Conservation (phyloP, 2,113 vertebrate species). For the Girardinichthys multiradiatus region DNA sequence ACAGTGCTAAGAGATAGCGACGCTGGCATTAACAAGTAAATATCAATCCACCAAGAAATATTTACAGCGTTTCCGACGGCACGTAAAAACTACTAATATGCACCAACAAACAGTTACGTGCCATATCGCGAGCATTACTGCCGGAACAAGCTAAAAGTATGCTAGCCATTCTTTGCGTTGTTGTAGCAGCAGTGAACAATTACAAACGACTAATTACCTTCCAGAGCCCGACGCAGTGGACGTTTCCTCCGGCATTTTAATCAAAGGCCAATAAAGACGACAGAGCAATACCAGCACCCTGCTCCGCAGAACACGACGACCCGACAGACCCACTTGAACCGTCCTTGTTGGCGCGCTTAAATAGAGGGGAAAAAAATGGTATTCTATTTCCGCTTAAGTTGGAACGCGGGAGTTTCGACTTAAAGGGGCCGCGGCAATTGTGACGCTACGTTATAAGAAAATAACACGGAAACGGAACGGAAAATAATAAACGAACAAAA, state of each 20-base stretch:
- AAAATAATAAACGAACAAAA: not conserved
- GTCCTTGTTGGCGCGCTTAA: constrained; percentile 83
- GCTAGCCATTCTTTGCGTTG: constrained; percentile 17
- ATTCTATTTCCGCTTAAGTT: constrained; percentile 77
- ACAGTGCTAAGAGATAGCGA: not conserved
- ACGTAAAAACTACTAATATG: not conserved
- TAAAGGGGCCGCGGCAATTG: constrained; percentile 72
- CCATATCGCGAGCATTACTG: not conserved
- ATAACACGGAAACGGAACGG: not conserved
- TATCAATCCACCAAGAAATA: not conserved
- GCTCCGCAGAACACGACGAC: not conserved
- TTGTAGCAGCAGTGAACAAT: not conserved
- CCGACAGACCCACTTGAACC: not conserved
- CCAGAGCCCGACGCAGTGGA: constrained; percentile 58
- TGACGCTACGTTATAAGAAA: not conserved
- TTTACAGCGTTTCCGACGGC: too few relatives aligned
- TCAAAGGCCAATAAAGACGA: not conserved
- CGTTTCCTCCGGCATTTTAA: constrained; percentile 79
- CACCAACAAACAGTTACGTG: not conserved
- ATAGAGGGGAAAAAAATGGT: constrained; percentile 70
- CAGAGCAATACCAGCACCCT: not conserved
- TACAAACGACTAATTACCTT: constrained; percentile 56
- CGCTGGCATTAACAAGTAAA: accelerated
- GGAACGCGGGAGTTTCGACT: constrained; percentile 77
- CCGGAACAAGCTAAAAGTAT: constrained; percentile 25